Evolutionary conservation across 2,888 invertebrate species (phyloP).

Genomic region (Aphidoletes aphidimyza): DNA sequence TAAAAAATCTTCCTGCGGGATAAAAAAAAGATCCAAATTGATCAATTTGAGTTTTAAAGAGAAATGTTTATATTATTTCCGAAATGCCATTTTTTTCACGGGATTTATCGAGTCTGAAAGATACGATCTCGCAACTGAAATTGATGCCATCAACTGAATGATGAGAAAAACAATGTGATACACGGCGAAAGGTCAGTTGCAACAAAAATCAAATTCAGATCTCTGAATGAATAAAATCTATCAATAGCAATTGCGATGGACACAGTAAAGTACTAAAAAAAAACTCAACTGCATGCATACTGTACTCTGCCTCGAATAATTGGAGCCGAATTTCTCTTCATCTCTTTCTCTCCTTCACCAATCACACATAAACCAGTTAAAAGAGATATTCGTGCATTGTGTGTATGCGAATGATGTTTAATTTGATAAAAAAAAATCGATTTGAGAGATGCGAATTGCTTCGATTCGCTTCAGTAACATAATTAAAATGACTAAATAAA

Average conservation of each 20-base stretch:
- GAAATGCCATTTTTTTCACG: neutral
- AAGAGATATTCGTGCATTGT: neutral
- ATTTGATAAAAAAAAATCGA: conserved; percentile 51
- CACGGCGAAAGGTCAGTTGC: neutral
- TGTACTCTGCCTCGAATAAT: neutral
- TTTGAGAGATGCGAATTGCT: conserved; percentile 21
- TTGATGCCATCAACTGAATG: conserved; percentile 33
- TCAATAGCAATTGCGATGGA: conserved; percentile 18
- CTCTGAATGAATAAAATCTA: neutral
- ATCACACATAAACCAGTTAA: neutral
- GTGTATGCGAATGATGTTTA: conserved; percentile 36
- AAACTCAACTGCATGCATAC: neutral
- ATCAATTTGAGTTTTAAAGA: neutral
- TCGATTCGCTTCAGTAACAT: conserved; percentile 16
- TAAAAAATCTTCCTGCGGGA: neutral
- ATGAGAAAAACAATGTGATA: neutral
- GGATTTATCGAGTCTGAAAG: neutral
- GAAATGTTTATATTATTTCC: conserved; percentile 22
- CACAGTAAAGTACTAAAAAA: neutral
- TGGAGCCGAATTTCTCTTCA: no score
- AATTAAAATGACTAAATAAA: conserved; percentile 32
- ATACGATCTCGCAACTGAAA: neutral
- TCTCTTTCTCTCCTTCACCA: neutral
- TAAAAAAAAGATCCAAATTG: neutral
- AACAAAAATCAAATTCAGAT: neutral